Evolutionary conservation across 2,113 vertebrate species (phyloP).

Genomic region (Tychaedon coryphoeus): DNA sequence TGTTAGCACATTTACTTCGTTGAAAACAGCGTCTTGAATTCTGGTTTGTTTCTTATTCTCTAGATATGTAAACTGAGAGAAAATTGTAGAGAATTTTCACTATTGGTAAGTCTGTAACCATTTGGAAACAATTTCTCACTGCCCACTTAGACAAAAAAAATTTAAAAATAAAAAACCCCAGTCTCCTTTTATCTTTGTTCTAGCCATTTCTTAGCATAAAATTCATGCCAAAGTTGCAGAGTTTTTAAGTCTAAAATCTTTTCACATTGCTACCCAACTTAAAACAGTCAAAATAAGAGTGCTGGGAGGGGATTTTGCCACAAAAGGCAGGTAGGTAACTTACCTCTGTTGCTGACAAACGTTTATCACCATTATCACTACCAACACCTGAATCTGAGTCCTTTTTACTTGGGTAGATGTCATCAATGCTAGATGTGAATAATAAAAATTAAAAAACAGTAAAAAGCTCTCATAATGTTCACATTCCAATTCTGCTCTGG

Average conservation of each 20-base stretch:
- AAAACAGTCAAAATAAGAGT: not conserved
- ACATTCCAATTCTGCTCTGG: not conserved
- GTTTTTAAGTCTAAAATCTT: not conserved
- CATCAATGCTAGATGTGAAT: conserved; percentile 76
- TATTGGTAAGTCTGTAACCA: not conserved
- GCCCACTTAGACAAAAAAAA: not conserved
- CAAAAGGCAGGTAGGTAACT: not conserved
- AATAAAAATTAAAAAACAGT: not conserved
- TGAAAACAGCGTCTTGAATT: not conserved
- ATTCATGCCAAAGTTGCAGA: not conserved
- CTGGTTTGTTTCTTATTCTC: not conserved
- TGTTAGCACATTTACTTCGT: not conserved
- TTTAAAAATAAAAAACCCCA: not conserved
- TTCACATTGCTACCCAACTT: not conserved
- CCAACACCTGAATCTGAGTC: conserved; percentile 94
- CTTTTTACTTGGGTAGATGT: conserved; percentile 86
- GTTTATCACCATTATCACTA: conserved; percentile 94
- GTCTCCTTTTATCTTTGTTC: not conserved
- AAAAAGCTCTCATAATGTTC: not conserved
- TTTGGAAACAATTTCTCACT: not conserved
- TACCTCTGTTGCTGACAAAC: conserved; percentile 93
- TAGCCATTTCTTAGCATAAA: not conserved
- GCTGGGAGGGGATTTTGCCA: not conserved
- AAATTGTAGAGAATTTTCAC: not conserved
- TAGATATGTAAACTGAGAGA: not conserved